Percentiles rank a stretch among this genome's conserved stretches.
phyloP scores from a whole-genome alignment of 2,113 vertebrate genomes.

The Nestor notabilis region DNA sequence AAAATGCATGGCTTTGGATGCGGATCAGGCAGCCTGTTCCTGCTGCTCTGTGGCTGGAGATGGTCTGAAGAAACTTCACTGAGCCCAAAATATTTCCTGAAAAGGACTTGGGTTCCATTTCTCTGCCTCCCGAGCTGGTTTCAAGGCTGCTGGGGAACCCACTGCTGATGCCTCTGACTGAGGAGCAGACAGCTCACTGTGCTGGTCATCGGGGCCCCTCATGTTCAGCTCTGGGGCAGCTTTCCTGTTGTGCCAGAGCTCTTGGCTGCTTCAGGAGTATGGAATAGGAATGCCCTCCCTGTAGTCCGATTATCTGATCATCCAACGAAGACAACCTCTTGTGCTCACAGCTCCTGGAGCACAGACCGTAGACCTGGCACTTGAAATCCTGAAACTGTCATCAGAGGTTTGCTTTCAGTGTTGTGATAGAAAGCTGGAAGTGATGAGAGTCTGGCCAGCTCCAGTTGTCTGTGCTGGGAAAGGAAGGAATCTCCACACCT shows the following conservation, averaged over 20 bases:
- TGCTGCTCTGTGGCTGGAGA: not conserved
- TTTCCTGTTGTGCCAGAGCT: not conserved
- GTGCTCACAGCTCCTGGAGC: not conserved
- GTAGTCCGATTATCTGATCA: not conserved
- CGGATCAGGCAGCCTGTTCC: not conserved
- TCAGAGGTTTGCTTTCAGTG: not conserved
- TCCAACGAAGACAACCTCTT: not conserved
- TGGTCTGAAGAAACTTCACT: not conserved
- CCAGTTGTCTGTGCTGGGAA: not conserved
- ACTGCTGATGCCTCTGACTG: not conserved
- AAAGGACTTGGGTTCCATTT: not conserved
- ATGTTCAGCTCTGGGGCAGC: accelerated
- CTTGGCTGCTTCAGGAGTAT: not conserved
- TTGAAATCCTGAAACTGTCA: not conserved
- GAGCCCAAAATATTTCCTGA: not conserved
- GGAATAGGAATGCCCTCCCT: not conserved
- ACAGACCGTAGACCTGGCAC: not conserved
- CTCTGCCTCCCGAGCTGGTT: not conserved
- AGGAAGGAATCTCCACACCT: not conserved
- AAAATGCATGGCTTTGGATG: not conserved
- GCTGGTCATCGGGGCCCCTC: accelerated
- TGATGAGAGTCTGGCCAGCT: not conserved
- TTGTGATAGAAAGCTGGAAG: not conserved
- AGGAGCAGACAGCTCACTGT: not conserved
- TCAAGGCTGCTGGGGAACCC: not conserved